Percentiles rank a stretch among this genome's conserved stretches.
Conservation (phyloP, 1,140 invertebrate genomes). For the Aphelenchoides besseyi region DNA sequence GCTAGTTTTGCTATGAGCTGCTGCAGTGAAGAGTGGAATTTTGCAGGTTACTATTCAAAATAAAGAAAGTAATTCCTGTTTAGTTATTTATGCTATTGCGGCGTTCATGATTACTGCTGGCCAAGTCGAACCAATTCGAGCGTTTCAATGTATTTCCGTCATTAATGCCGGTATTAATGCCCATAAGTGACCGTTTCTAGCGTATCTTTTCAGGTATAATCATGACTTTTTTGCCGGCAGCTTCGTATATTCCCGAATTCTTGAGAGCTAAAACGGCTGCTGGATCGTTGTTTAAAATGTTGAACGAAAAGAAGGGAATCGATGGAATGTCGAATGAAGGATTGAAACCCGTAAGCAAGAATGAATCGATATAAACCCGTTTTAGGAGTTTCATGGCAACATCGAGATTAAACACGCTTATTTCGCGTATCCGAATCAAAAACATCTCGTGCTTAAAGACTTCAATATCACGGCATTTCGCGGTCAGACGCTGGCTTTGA, state of each 20-base stretch:
- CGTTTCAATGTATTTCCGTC: constrained; percentile 37
- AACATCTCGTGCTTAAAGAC: constrained; percentile 27
- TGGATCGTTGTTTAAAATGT: constrained; percentile 44
- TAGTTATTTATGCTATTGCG: constrained; percentile 36
- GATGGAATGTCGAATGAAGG: constrained; percentile 28
- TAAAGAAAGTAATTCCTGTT: too few relatives aligned
- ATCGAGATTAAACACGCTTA: constrained; percentile 20
- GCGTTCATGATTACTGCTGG: constrained; percentile 30
- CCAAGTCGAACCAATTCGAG: constrained; percentile 35
- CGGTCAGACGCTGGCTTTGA: constrained; percentile 78
- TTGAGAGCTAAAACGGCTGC: constrained; percentile 63
- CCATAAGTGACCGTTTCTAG: background rate
- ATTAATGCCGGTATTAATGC: background rate
- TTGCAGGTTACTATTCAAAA: too few relatives aligned
- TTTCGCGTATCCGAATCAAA: constrained; percentile 29
- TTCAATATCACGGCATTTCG: constrained; percentile 66
- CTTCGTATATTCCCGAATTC: constrained; percentile 64
- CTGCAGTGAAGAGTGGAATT: constrained; percentile 12
- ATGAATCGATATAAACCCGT: constrained; percentile 6
- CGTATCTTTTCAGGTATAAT: constrained; percentile 34
- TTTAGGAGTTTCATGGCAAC: constrained; percentile 26
- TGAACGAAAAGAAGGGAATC: background rate
- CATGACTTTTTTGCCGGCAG: constrained; percentile 54
- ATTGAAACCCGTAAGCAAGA: constrained; percentile 50
- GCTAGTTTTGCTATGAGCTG: constrained; percentile 6